Percentiles rank a stretch among this genome's conserved stretches.
phyloP scores from a whole-genome alignment of 2,113 vertebrate species.

The Cyprinodon tularosa region DNA sequence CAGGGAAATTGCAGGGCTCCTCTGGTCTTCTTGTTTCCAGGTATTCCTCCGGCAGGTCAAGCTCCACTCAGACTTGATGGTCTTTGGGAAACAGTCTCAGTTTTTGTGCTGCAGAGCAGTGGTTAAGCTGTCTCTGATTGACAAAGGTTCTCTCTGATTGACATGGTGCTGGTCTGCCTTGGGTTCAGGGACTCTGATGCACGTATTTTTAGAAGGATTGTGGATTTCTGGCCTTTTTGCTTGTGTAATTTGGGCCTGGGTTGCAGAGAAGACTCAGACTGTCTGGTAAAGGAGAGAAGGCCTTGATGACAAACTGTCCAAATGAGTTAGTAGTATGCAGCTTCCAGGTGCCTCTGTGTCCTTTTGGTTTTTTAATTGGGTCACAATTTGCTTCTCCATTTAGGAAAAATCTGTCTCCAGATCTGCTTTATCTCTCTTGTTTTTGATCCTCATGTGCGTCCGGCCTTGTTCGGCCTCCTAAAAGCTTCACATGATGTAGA shows the following conservation, averaged over 20 bases:
- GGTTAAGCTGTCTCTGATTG: conserved; percentile 30
- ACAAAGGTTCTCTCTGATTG: conserved; percentile 35
- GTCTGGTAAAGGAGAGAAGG: conserved; percentile 3
- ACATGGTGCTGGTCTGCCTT: conserved; percentile 25
- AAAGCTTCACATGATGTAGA: background rate
- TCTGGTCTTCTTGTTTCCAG: conserved; percentile 22
- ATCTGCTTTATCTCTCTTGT: background rate
- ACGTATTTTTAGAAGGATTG: conserved; percentile 9
- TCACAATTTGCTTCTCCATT: background rate
- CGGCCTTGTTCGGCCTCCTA: conserved; percentile 1
- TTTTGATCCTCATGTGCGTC: background rate
- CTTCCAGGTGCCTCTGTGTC: conserved; percentile 5
- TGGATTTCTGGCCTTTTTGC: conserved; percentile 1
- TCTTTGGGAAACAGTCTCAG: conserved; percentile 36
- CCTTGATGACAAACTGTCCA: conserved; percentile 5
- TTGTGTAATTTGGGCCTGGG: conserved; percentile 20
- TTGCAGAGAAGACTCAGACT: conserved; percentile 12
- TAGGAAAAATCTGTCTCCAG: background rate
- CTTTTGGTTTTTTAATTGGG: conserved; percentile 4
- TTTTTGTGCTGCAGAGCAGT: conserved; percentile 4
- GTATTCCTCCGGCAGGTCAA: conserved; percentile 28
- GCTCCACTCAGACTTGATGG: conserved; percentile 35
- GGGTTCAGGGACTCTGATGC: conserved; percentile 18
- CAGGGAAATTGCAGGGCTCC: conserved; percentile 13
- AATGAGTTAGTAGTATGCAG: conserved; percentile 10